A percentile compares a stretch with the other conserved stretches of the same genome.
Evolutionary conservation across 2,888 invertebrate genomes (phyloP).

Genomic region (Mechanitis mazaeus): DNA sequence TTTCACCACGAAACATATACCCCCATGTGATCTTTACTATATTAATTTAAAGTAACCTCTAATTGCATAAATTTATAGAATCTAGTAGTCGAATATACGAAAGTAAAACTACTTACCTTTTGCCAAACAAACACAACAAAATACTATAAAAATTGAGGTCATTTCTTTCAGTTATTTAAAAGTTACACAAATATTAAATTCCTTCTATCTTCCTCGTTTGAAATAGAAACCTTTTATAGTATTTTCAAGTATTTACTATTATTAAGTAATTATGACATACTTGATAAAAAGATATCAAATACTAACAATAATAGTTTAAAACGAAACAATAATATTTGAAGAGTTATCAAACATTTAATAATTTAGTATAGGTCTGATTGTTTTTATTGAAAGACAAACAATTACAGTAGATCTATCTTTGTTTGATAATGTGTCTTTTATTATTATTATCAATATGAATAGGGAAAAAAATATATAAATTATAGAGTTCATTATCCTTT

Average conservation of each 20-base stretch:
- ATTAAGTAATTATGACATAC: conserved; percentile 2
- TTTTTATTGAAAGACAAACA: not conserved
- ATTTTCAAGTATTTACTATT: not conserved
- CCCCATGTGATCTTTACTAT: no score
- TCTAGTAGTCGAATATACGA: not conserved
- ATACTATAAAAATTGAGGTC: not conserved
- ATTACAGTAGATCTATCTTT: not conserved
- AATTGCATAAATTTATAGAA: not conserved
- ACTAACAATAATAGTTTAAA: not conserved
- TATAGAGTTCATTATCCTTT: no score
- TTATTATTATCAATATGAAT: no score
- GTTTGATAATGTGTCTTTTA: not conserved
- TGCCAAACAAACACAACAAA: not conserved
- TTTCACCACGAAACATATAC: no score
- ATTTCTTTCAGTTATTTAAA: not conserved
- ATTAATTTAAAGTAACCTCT: not conserved
- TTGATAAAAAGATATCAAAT: conserved; percentile 1
- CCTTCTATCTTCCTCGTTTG: not conserved
- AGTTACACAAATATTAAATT: not conserved
- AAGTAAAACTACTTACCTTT: not conserved
- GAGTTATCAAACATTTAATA: not conserved
- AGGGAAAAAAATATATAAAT: no score
- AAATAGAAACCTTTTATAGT: not conserved
- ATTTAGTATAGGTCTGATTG: not conserved
- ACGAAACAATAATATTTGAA: not conserved